These are phyloP conservation scores for Bostrychus sinensis DNA, from an alignment of 2,113 vertebrate species.

Conservation along the genomic window DNA sequence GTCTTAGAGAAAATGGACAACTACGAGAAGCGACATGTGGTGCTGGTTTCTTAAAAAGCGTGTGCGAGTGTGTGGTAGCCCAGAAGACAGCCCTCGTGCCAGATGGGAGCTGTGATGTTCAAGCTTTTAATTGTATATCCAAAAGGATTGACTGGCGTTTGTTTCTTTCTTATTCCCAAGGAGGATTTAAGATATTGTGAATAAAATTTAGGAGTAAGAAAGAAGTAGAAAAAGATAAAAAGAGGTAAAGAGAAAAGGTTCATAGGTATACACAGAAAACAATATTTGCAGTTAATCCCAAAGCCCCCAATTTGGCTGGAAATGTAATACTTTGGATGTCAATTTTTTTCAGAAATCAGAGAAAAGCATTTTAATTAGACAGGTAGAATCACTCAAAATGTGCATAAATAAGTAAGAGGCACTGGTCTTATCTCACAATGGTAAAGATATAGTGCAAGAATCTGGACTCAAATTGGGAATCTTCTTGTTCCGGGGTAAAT, in stretches of 20 bases:
- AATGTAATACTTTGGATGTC: no score
- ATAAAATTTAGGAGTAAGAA: constrained; percentile 27
- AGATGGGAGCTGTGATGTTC: constrained; percentile 62
- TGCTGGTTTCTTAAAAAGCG: constrained; percentile 30
- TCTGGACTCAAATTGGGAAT: no score
- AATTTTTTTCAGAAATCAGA: no score
- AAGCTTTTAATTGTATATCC: constrained; percentile 58
- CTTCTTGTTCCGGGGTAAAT: no score
- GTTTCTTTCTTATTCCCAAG: constrained; percentile 13
- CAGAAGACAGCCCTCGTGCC: constrained; percentile 37
- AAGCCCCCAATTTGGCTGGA: no score
- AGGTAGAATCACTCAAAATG: no score
- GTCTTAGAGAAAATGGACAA: constrained; percentile 25
- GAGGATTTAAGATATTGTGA: constrained; percentile 29
- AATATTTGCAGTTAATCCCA: no score
- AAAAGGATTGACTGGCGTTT: constrained; percentile 43
- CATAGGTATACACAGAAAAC: no score
- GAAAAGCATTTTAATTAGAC: no score
- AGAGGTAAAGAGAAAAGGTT: neutral
- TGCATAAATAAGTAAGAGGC: no score
- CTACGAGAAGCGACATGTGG: constrained; percentile 15
- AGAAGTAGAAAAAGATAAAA: neutral
- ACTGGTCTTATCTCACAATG: no score
- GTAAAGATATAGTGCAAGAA: no score
- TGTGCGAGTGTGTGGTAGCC: constrained; percentile 7